Conservation (phyloP, 1,140 invertebrate species). For the Lerema accius region DNA sequence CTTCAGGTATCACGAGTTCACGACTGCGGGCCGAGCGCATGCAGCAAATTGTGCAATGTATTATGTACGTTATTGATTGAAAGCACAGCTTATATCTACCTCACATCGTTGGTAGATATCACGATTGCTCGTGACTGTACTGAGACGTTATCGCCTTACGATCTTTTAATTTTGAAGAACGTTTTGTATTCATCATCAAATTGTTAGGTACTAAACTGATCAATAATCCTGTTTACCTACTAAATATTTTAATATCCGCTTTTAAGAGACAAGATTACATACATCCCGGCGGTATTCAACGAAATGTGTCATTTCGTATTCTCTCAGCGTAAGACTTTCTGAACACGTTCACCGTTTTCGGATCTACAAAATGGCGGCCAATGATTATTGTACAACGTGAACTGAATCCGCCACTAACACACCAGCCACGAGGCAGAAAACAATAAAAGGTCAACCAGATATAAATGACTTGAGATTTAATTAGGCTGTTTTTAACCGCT, state of each 20-base stretch:
- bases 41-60: slow-evolving; percentile 71
- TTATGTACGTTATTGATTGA: slow-evolving; percentile 51
- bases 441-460: slow-evolving; percentile 25
- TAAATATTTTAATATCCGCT: not conserved
- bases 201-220: too few species aligned
- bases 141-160: slow-evolving; percentile 9
- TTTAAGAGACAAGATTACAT: not conserved
- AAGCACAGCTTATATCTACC: slow-evolving; percentile 55
- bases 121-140: too few species aligned
- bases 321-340: slow-evolving; percentile 12
- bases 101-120: slow-evolving; percentile 40
- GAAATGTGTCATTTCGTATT: slow-evolving; percentile 8
- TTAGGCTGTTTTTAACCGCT: slow-evolving; percentile 12
- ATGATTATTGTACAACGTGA: slow-evolving; percentile 8
- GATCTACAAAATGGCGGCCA: slow-evolving; percentile 13
- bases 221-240: not conserved
- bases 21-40: slow-evolving; percentile 43
- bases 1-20: slow-evolving; percentile 54
- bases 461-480: slow-evolving; percentile 19
- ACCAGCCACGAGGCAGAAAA: slow-evolving; percentile 12
- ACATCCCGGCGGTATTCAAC: not conserved
- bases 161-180: slow-evolving; percentile 6
- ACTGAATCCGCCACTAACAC: not conserved
- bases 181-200: not conserved
- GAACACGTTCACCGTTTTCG: slow-evolving; percentile 13